Conservation (phyloP, 2,797 vertebrate genomes). For the Toxotes lorentzi region DNA sequence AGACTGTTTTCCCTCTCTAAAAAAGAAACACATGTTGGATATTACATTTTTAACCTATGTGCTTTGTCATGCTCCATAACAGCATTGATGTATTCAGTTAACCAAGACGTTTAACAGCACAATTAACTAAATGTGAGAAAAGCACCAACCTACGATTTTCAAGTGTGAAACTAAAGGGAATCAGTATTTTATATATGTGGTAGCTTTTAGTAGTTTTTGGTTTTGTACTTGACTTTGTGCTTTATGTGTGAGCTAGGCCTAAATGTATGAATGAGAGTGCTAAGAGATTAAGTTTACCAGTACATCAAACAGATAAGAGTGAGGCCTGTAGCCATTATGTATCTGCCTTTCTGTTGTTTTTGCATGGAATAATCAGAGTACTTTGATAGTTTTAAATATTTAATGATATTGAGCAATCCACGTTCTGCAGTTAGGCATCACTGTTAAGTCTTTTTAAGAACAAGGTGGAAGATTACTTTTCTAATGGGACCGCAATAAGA, state of each 20-base stretch:
- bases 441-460: conserved; percentile 20
- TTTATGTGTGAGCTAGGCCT: conserved; percentile 45
- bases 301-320: conserved; percentile 33
- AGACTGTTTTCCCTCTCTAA: conserved; percentile 52
- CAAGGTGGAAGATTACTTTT: conserved; percentile 1
- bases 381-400: conserved; percentile 48
- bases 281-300: conserved; percentile 35
- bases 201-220: conserved; percentile 54
- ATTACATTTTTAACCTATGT: conserved; percentile 42
- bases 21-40: conserved; percentile 49
- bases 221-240: conserved; percentile 67
- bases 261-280: conserved; percentile 29
- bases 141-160: conserved; percentile 47
- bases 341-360: conserved; percentile 62
- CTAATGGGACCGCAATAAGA: conserved; percentile 20
- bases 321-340: conserved; percentile 42
- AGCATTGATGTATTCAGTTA: conserved; percentile 59
- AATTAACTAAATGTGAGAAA: conserved; percentile 59
- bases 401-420: conserved; percentile 32
- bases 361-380: conserved; percentile 64
- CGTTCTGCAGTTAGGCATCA: conserved; percentile 32
- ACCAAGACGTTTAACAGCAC: conserved; percentile 63
- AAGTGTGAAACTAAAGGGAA: conserved; percentile 46
- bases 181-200: conserved; percentile 66
- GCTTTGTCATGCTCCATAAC: conserved; percentile 48